Percentiles rank a stretch among this genome's conserved stretches.
Conservation (phyloP, 2,888 invertebrate genomes). For the Temnothorax rugatulus region DNA sequence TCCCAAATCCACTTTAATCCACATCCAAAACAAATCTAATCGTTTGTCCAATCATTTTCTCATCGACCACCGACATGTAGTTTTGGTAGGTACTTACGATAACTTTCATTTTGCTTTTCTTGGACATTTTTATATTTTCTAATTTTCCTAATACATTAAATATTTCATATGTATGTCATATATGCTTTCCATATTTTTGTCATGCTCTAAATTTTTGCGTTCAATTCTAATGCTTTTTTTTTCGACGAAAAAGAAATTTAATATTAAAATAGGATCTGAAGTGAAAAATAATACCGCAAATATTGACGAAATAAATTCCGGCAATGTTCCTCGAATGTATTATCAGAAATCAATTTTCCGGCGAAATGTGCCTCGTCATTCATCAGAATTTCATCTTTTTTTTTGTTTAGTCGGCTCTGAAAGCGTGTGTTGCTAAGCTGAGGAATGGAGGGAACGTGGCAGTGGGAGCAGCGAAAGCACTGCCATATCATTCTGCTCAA, state of each 20-base stretch:
- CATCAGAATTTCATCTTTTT: slow-evolving; percentile 28
- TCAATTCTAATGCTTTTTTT: neutral
- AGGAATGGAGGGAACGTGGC: slow-evolving; percentile 86
- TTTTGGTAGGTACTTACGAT: neutral
- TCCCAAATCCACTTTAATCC: slow-evolving; percentile 4
- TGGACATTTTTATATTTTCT: neutral
- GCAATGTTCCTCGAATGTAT: neutral
- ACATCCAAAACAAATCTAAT: slow-evolving; percentile 8
- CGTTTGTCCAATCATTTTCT: neutral
- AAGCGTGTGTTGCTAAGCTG: slow-evolving; percentile 80
- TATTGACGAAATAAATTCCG: slow-evolving; percentile 1
- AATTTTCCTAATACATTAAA: too few species aligned
- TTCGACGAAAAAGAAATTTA: neutral
- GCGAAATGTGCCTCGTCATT: neutral
- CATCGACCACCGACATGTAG: neutral
- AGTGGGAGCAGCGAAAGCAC: slow-evolving; percentile 85
- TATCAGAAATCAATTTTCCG: neutral
- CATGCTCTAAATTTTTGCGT: neutral
- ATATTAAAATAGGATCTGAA: neutral
- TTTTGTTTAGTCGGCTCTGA: slow-evolving; percentile 78
- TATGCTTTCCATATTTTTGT: neutral
- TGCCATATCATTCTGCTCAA: slow-evolving; percentile 85
- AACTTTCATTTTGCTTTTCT: neutral
- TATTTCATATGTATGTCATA: too few species aligned
- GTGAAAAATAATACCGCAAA: slow-evolving; percentile 3